Percentiles rank a stretch among this genome's conserved stretches.
Evolutionary conservation across 2,113 vertebrate species (phyloP).

Genomic region (Sphaerodactylus townsendi): DNA sequence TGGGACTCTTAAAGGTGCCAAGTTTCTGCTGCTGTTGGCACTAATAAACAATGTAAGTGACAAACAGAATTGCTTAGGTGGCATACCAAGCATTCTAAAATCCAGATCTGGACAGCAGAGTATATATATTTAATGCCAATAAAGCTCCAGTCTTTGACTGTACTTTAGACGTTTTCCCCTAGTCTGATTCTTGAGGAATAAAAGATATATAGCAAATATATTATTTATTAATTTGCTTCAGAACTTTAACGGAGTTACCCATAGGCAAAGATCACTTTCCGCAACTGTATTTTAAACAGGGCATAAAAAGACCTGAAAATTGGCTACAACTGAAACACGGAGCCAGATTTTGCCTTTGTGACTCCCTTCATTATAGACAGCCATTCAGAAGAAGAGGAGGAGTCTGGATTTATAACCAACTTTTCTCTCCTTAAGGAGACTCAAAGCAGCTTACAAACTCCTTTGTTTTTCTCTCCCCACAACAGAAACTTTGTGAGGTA

Average conservation of each 20-base stretch:
- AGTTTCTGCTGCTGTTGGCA: slow-evolving; percentile 49
- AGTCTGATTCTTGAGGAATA: slow-evolving; percentile 56
- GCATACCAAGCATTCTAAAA: slow-evolving; percentile 63
- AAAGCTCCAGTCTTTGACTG: slow-evolving; percentile 44
- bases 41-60: slow-evolving; percentile 57
- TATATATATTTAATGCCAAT: slow-evolving; percentile 69
- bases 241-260: slow-evolving; percentile 53
- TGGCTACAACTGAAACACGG: slow-evolving; percentile 15
- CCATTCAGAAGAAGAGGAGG: too few relatives aligned
- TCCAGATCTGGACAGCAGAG: slow-evolving; percentile 56
- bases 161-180: slow-evolving; percentile 27
- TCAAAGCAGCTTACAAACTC: too few relatives aligned
- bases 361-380: neutral
- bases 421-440: too few relatives aligned
- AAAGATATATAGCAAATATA: slow-evolving; percentile 35
- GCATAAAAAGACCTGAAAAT: slow-evolving; percentile 29
- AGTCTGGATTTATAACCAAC: too few relatives aligned
- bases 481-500: too few relatives aligned
- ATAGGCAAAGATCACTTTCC: slow-evolving; percentile 49
- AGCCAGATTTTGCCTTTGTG: neutral
- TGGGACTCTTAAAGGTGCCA: slow-evolving; percentile 48
- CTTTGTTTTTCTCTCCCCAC: too few relatives aligned
- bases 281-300: slow-evolving; percentile 38
- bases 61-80: slow-evolving; percentile 59
- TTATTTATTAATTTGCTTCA: slow-evolving; percentile 66